phyloP scores from a whole-genome alignment of 2,797 vertebrate genomes.

The Arrhamphus sclerolepis region DNA sequence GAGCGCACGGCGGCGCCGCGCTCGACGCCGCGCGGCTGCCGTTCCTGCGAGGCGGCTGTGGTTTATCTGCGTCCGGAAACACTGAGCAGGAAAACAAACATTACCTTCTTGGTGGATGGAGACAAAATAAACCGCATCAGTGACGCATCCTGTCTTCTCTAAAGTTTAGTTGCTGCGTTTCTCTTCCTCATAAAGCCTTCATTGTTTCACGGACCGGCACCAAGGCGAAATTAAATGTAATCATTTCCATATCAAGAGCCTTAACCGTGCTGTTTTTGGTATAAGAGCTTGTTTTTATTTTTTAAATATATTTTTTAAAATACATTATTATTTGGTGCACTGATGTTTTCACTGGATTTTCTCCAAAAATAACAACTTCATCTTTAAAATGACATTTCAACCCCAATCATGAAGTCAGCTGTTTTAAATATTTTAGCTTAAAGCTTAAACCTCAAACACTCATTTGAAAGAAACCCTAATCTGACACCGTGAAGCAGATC shows the following conservation, averaged over 20 bases:
- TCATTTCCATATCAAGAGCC: too few species aligned
- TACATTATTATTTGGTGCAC: not conserved
- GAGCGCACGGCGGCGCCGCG: slow-evolving; percentile 43
- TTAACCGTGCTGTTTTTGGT: too few species aligned
- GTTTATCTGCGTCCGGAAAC: too few species aligned
- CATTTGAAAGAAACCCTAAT: not conserved
- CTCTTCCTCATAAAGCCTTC: slow-evolving; percentile 8
- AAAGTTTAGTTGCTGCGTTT: slow-evolving; percentile 55
- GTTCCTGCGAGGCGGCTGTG: not conserved
- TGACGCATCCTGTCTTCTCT: slow-evolving; percentile 26
- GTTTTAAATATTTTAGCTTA: not conserved
- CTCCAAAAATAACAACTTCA: too few species aligned
- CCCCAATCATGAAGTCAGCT: too few species aligned
- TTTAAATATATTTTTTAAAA: not conserved
- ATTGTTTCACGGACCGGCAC: not conserved
- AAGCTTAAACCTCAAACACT: not conserved
- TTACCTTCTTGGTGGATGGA: too few species aligned
- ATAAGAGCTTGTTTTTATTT: not conserved
- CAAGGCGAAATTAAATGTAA: too few species aligned
- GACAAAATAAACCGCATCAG: not conserved
- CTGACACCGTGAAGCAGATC: slow-evolving; percentile 6
- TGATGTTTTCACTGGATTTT: too few species aligned
- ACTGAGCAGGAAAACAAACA: too few species aligned
- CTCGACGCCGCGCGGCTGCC: not conserved
- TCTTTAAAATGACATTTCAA: too few species aligned